Conservation (phyloP, 2,888 invertebrate genomes). For the Pasiphila rectangulata region DNA sequence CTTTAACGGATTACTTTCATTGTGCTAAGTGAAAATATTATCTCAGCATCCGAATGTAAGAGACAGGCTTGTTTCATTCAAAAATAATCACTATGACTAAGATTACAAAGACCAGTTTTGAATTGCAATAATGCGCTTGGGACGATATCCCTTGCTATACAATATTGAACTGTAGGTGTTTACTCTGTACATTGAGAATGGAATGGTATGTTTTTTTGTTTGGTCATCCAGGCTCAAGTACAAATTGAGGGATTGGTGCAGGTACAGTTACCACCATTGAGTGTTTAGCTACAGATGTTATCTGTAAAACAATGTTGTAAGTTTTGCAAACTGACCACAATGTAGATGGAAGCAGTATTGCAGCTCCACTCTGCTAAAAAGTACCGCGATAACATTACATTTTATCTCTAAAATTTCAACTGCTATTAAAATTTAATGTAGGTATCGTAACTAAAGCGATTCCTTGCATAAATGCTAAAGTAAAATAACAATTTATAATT, state of each 20-base stretch:
- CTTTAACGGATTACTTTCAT: slow-evolving; percentile 74
- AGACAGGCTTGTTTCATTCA: not conserved
- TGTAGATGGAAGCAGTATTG: slow-evolving; percentile 32
- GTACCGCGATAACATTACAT: too few species aligned
- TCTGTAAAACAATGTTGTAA: slow-evolving; percentile 73
- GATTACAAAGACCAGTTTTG: not conserved
- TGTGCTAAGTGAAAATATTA: slow-evolving; percentile 49
- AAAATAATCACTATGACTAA: slow-evolving; percentile 3
- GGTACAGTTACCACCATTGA: slow-evolving; percentile 76
- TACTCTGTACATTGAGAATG: not conserved
- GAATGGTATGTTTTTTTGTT: slow-evolving; percentile 16
- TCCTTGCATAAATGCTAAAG: too few species aligned
- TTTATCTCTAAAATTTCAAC: too few species aligned
- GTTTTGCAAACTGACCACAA: slow-evolving; percentile 56
- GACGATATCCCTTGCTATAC: not conserved
- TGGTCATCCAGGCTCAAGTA: slow-evolving; percentile 28
- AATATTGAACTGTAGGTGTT: not conserved
- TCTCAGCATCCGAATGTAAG: slow-evolving; percentile 20
- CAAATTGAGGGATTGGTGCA: slow-evolving; percentile 56
- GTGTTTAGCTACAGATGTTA: slow-evolving; percentile 64
- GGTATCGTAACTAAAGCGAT: too few species aligned
- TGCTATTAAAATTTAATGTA: too few species aligned
- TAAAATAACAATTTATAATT: too few species aligned
- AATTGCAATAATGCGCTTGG: not conserved
- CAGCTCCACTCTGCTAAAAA: slow-evolving; percentile 23